A percentile compares a stretch with the other conserved stretches of the same genome.
Evolutionary conservation across 2,797 vertebrate species (phyloP).

Genomic region (Masticophis lateralis): DNA sequence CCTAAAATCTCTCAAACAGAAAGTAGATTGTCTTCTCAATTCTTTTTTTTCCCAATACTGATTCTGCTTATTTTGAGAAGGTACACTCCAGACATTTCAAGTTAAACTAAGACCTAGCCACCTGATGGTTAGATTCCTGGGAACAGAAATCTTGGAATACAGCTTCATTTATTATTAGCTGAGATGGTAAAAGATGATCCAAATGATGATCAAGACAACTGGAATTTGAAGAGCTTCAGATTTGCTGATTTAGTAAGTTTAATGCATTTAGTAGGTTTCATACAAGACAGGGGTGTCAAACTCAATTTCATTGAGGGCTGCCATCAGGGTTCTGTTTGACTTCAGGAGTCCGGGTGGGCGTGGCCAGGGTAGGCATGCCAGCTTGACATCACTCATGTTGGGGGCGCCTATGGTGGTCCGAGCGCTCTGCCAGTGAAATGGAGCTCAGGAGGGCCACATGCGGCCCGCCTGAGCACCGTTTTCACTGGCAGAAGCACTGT

Average conservation of each 20-base stretch:
- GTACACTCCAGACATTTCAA: not conserved
- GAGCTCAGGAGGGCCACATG: too few relatives aligned
- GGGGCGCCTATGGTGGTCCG: too few relatives aligned
- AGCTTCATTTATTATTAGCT: not conserved
- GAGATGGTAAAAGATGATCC: not conserved
- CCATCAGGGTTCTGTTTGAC: not conserved
- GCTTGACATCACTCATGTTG: too few relatives aligned
- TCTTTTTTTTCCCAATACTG: not conserved
- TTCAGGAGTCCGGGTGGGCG: too few relatives aligned
- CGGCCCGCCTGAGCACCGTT: too few relatives aligned
- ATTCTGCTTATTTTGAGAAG: not conserved
- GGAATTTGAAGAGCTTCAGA: not conserved
- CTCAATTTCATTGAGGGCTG: too few relatives aligned
- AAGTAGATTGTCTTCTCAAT: not conserved
- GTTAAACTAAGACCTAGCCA: not conserved
- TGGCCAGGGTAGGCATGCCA: too few relatives aligned
- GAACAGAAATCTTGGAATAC: not conserved
- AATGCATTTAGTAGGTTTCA: not conserved
- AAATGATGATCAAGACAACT: not conserved
- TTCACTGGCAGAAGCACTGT: too few relatives aligned
- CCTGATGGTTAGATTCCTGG: not conserved
- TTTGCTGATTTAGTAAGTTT: not conserved
- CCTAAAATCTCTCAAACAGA: not conserved
- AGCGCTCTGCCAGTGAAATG: too few relatives aligned
- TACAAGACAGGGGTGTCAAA: too few relatives aligned